Conservation (phyloP, 1,140 invertebrate genomes). For the Drosophila kikkawai region DNA sequence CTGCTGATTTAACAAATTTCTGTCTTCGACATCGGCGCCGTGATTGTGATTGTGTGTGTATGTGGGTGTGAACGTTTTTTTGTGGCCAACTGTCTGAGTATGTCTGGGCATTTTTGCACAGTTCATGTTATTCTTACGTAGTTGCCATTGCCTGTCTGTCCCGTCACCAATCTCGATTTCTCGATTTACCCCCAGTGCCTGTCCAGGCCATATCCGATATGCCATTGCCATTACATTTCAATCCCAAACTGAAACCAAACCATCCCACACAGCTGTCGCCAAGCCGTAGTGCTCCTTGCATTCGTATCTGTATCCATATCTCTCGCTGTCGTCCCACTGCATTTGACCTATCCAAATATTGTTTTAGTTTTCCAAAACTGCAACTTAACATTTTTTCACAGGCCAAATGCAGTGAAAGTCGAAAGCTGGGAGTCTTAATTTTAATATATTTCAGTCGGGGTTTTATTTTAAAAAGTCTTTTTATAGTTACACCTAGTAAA, state of each 20-base stretch:
- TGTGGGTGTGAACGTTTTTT: conserved; percentile 34
- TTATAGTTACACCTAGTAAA: accelerated
- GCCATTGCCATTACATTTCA: conserved; percentile 5
- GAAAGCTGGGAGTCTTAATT: conserved; percentile 22
- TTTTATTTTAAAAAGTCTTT: neutral
- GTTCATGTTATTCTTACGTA: conserved; percentile 78
- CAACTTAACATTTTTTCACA: conserved; percentile 41
- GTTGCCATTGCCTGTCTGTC: conserved; percentile 76
- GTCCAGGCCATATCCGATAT: conserved; percentile 22
- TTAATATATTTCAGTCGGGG: neutral
- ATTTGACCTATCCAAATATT: conserved; percentile 81
- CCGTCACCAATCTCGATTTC: conserved; percentile 33
- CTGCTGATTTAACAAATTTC: conserved; percentile 82
- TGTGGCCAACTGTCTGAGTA: conserved; percentile 53
- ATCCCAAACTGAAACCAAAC: neutral
- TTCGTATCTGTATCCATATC: conserved; percentile 42
- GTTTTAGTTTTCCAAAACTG: conserved; percentile 65
- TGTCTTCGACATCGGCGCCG: conserved; percentile 67
- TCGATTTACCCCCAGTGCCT: conserved; percentile 10
- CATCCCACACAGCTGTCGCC: conserved; percentile 31
- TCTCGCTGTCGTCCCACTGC: conserved; percentile 38
- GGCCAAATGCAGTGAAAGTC: conserved; percentile 56
- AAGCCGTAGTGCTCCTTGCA: conserved; percentile 1
- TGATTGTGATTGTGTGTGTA: conserved; percentile 49
- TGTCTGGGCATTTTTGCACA: conserved; percentile 67